These are phyloP conservation scores for Hassar affinis DNA, from an alignment of 2,113 vertebrate genomes.

Conservation along the genomic window DNA sequence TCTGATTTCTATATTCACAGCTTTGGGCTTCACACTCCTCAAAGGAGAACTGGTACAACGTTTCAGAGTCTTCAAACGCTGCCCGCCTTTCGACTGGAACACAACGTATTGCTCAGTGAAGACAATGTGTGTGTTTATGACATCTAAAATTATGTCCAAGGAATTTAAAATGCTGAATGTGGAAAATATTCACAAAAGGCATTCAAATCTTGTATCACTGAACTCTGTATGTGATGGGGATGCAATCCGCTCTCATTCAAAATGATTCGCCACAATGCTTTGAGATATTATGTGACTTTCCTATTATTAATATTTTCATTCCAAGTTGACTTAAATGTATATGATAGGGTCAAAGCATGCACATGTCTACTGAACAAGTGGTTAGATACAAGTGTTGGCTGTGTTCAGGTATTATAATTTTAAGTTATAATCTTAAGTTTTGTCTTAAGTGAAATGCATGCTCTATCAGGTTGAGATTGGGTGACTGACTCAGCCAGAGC, in stretches of 20 bases:
- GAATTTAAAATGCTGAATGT: not conserved
- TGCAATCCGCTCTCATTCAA: not conserved
- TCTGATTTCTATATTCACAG: conserved; percentile 81
- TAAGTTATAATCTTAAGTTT: not conserved
- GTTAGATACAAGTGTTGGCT: not conserved
- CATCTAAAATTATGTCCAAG: not conserved
- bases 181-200: not conserved
- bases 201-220: not conserved
- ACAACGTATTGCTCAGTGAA: conserved; percentile 27
- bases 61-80: conserved; percentile 77
- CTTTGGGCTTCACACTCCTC: conserved; percentile 80
- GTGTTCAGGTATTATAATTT: not conserved
- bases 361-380: not conserved
- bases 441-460: not conserved
- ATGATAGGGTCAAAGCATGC: not conserved
- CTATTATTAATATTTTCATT: not conserved
- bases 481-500: too few relatives aligned
- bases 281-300: not conserved
- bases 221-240: not conserved
- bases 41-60: conserved; percentile 84
- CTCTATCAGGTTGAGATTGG: too few relatives aligned
- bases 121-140: not conserved
- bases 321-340: not conserved
- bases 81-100: conserved; percentile 77
- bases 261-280: not conserved